Conservation (phyloP, 2,888 invertebrate species). For the Parascotia fuliginaria region DNA sequence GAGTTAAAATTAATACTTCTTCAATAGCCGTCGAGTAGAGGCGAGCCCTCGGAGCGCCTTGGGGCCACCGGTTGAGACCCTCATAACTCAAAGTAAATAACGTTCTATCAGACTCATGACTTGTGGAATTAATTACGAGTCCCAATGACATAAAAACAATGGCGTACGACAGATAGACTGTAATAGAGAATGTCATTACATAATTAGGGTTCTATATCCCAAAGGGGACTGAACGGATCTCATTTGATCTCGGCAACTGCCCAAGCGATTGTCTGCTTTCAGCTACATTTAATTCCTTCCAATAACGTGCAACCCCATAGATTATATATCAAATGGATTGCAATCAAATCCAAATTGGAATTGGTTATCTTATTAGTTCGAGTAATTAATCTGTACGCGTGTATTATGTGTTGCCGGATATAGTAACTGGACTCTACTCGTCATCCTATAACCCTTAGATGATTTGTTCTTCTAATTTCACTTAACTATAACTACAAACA, state of each 20-base stretch:
- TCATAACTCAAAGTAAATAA: conserved; percentile 52
- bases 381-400: neutral
- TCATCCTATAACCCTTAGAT: too few species aligned
- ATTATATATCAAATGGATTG: neutral
- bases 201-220: conserved; percentile 28
- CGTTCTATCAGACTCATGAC: conserved; percentile 36
- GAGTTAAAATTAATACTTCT: conserved; percentile 62
- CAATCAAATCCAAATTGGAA: conserved; percentile 7
- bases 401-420: neutral
- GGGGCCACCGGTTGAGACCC: conserved; percentile 31
- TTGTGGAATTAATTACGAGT: conserved; percentile 45
- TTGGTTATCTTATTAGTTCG: neutral
- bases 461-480: too few species aligned
- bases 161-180: conserved; percentile 19
- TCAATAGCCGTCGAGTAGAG: conserved; percentile 45
- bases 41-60: conserved; percentile 27
- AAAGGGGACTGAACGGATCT: conserved; percentile 20
- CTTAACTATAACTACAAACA: too few species aligned
- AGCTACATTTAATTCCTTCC: conserved; percentile 17
- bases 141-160: conserved; percentile 36
- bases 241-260: conserved; percentile 27
- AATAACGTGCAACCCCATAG: neutral
- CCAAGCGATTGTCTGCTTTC: conserved; percentile 14
- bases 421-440: neutral
- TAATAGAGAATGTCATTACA: conserved; percentile 26